phyloP scores from a whole-genome alignment of 2,113 vertebrate genomes.

The Equus przewalskii region DNA sequence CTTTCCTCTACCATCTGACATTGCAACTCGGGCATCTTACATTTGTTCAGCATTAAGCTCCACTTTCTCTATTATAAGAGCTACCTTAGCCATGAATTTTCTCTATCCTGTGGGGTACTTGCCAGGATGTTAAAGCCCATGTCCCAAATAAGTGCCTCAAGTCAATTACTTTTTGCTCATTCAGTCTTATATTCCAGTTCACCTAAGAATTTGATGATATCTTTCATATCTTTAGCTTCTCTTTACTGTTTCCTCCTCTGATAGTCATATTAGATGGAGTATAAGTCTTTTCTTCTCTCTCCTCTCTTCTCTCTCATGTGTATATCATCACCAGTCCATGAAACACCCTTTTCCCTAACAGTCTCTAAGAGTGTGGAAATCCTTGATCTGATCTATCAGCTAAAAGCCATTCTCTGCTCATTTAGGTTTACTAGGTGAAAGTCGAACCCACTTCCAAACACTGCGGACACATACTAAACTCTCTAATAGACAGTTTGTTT shows the following conservation, averaged over 20 bases:
- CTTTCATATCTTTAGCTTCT: background rate
- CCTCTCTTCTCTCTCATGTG: background rate
- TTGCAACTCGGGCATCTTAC: background rate
- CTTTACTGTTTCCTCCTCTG: background rate
- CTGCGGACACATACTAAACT: background rate
- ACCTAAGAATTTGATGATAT: background rate
- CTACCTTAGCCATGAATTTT: background rate
- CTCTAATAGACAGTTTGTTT: background rate
- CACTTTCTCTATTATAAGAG: background rate
- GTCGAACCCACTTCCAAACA: background rate
- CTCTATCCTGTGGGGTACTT: background rate
- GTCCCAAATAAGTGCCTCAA: background rate
- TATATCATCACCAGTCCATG: background rate
- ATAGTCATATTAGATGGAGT: background rate
- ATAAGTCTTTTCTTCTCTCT: background rate
- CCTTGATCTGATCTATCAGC: fast-evolving
- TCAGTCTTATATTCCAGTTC: background rate
- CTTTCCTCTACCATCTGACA: background rate
- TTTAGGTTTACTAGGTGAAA: background rate
- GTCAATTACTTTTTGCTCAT: background rate
- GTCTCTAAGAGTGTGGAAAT: background rate
- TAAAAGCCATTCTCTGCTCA: background rate
- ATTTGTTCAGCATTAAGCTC: background rate
- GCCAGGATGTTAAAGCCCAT: background rate
- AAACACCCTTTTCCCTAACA: background rate